These are phyloP conservation scores for Micronisus gabar DNA, from an alignment of 2,113 vertebrate genomes.

Conservation along the genomic window DNA sequence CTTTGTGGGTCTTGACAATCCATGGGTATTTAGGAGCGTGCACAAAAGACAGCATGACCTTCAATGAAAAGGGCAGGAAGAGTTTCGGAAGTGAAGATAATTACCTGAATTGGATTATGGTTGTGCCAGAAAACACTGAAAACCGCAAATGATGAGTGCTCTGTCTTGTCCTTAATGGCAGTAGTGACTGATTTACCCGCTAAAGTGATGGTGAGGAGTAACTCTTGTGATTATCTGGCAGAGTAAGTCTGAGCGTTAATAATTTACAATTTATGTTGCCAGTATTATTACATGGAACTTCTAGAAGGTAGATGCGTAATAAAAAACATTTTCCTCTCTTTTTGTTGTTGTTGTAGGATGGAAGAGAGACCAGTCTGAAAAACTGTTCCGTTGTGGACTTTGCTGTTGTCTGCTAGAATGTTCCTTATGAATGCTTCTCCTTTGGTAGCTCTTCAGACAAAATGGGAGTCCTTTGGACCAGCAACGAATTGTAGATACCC, in stretches of 20 bases:
- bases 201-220: neutral
- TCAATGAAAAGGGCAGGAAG: neutral
- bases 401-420: constrained; percentile 83
- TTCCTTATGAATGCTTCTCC: constrained; percentile 92
- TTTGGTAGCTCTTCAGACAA: constrained; percentile 84
- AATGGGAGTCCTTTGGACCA: constrained; percentile 87
- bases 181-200: neutral
- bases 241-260: neutral
- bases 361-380: constrained; percentile 10
- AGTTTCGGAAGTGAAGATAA: neutral
- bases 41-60: neutral
- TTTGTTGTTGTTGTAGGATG: constrained; percentile 70
- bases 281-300: neutral
- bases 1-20: neutral
- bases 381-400: constrained; percentile 25
- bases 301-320: neutral
- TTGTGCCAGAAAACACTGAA: neutral
- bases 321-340: neutral
- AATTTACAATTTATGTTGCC: neutral
- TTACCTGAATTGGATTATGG: neutral
- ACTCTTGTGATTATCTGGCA: neutral
- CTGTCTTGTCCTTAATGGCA: neutral
- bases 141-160: neutral
- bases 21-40: accelerated
- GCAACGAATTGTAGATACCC: constrained; percentile 84